Percentiles rank a stretch among this genome's conserved stretches.
Evolutionary conservation across 2,888 invertebrate genomes (phyloP).

Genomic region (Drosophila monieri): DNA sequence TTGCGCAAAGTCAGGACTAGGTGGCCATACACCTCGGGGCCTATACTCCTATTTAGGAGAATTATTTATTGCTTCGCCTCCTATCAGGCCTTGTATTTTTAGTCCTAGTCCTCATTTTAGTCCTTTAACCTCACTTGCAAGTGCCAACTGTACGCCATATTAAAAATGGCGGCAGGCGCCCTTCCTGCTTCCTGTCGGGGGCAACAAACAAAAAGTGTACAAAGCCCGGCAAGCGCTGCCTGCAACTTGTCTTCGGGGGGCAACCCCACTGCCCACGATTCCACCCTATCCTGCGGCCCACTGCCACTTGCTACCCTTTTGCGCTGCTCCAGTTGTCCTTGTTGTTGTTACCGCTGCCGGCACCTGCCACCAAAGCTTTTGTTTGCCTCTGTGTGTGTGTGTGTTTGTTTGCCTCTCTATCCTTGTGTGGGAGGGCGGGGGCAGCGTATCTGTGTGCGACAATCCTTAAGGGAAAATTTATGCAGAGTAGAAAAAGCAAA

Average conservation of each 20-base stretch:
- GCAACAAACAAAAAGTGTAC: conserved; percentile 38
- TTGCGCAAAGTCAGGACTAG: conserved; percentile 10
- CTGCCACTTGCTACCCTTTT: conserved; percentile 51
- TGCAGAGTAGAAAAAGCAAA: conserved; percentile 60
- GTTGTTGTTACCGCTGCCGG: conserved; percentile 42
- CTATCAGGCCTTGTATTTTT: too few species aligned
- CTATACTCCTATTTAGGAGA: background rate
- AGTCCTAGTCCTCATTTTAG: too few species aligned
- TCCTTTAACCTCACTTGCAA: too few species aligned
- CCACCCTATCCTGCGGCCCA: conserved; percentile 26
- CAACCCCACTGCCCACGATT: conserved; percentile 23
- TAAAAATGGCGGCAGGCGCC: conserved; percentile 80
- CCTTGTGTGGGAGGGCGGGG: conserved; percentile 16
- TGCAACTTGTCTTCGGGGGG: conserved; percentile 58
- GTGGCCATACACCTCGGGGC: background rate
- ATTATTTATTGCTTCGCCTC: too few species aligned
- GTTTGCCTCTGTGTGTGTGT: conserved; percentile 36
- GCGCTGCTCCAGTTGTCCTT: conserved; percentile 1
- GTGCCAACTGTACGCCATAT: conserved; percentile 66
- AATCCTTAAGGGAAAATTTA: conserved; percentile 79
- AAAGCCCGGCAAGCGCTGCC: conserved; percentile 59
- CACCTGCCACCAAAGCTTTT: conserved; percentile 64
- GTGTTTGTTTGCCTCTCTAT: conserved; percentile 31
- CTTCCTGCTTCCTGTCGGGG: conserved; percentile 20
- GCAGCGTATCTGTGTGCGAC: conserved; percentile 39